Evolutionary conservation across 2,888 invertebrate species (phyloP).

Genomic region (Morpho deidamia): DNA sequence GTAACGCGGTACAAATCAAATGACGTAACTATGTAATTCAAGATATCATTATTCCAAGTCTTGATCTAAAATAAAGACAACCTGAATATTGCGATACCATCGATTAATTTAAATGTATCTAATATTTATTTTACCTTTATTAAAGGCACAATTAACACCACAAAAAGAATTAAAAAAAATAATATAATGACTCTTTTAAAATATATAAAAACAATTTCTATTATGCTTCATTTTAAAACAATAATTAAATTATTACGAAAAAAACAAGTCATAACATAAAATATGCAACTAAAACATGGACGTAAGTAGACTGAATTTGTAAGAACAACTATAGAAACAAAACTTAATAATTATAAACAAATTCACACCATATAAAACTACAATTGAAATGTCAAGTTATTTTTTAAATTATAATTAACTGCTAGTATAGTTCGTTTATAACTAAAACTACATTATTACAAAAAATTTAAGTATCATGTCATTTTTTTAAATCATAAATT

Average conservation of each 20-base stretch:
- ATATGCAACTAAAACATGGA: constrained; percentile 76
- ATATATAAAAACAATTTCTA: constrained; percentile 46
- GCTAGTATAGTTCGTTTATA: constrained; percentile 13
- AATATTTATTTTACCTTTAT: too few species aligned
- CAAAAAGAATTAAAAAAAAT: too few species aligned
- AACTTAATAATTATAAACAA: constrained; percentile 43
- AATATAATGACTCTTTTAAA: constrained; percentile 38
- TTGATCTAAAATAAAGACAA: too few species aligned
- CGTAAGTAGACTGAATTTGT: constrained; percentile 69
- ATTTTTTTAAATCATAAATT: constrained; percentile 5
- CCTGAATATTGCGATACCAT: too few species aligned
- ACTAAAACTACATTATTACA: constrained; percentile 16
- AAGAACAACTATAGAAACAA: constrained; percentile 58
- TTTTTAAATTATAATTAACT: constrained; percentile 9
- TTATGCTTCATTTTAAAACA: constrained; percentile 60
- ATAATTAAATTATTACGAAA: constrained; percentile 71
- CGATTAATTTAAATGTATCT: too few species aligned
- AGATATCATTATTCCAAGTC: too few species aligned
- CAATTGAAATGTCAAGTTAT: constrained; percentile 32
- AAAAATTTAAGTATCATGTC: constrained; percentile 25
- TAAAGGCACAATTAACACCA: too few species aligned
- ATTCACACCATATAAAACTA: constrained; percentile 70
- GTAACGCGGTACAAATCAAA: too few species aligned
- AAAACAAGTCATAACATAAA: constrained; percentile 72
- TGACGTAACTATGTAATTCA: too few species aligned